phyloP scores from a whole-genome alignment of 2,888 invertebrate species.

The Yponomeuta evonymella region DNA sequence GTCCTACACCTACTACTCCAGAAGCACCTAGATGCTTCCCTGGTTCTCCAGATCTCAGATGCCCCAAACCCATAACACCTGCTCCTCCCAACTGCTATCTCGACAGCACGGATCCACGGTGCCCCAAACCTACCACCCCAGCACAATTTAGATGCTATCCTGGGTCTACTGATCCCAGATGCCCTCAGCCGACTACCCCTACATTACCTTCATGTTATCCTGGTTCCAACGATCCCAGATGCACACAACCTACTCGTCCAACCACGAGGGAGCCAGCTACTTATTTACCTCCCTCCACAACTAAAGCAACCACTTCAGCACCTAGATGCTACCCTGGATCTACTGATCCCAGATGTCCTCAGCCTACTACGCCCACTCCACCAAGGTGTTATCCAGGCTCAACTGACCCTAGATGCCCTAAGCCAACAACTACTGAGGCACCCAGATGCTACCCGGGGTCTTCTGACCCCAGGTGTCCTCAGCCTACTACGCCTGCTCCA shows the following conservation, averaged over 20 bases:
- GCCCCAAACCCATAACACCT: constrained; percentile 43
- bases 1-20: constrained; percentile 27
- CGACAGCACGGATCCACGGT: constrained; percentile 34
- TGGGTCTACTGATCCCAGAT: constrained; percentile 26
- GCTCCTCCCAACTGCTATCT: constrained; percentile 35
- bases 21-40: constrained; percentile 24
- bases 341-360: constrained; percentile 34
- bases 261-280: constrained; percentile 22
- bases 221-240: constrained; percentile 29
- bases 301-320: constrained; percentile 24
- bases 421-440: constrained; percentile 28
- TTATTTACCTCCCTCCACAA: constrained; percentile 25
- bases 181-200: constrained; percentile 27
- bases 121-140: constrained; percentile 29
- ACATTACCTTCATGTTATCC: constrained; percentile 24
- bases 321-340: constrained; percentile 35
- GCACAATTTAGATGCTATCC: constrained; percentile 20
- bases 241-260: constrained; percentile 25
- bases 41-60: constrained; percentile 34
- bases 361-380: constrained; percentile 28
- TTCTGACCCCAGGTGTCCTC: constrained; percentile 39
- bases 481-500: constrained; percentile 31
- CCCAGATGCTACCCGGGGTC: constrained; percentile 35
- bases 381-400: constrained; percentile 36
- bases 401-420: constrained; percentile 40